phyloP scores from a whole-genome alignment of 2,113 vertebrate species.

The Paracanthobrama guichenoti region DNA sequence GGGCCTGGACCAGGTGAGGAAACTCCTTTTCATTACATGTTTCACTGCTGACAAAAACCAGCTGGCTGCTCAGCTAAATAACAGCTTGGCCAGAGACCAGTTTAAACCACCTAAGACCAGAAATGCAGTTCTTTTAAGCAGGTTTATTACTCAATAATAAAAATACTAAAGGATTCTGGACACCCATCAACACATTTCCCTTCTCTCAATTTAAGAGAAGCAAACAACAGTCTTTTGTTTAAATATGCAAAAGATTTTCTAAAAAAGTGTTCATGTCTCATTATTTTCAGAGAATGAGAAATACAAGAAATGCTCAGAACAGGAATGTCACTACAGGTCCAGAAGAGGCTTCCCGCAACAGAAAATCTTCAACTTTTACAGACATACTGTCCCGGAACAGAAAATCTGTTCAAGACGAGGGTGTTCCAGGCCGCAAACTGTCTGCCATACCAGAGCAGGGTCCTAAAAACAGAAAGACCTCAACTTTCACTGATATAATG shows the following conservation, averaged over 20 bases:
- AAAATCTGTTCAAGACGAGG: constrained; percentile 60
- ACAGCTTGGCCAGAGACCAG: neutral
- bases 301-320: constrained; percentile 64
- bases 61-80: neutral
- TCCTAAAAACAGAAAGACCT: constrained; percentile 62
- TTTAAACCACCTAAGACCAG: neutral
- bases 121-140: neutral
- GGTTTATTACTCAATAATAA: neutral
- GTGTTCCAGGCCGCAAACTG: constrained; percentile 50
- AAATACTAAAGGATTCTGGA: neutral
- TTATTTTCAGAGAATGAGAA: constrained; percentile 64
- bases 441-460: constrained; percentile 60
- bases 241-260: neutral
- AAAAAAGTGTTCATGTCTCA: neutral
- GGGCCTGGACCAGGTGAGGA: constrained; percentile 73
- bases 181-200: neutral
- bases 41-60: neutral
- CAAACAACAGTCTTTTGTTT: neutral
- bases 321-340: constrained; percentile 44
- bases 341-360: constrained; percentile 54
- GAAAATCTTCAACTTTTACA: constrained; percentile 67
- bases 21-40: neutral
- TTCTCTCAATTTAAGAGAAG: neutral
- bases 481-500: constrained; percentile 69
- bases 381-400: constrained; percentile 67